Percentiles rank a stretch among this genome's conserved stretches.
These are phyloP conservation scores for Napeogenes sylphis DNA, from an alignment of 2,888 invertebrate species.

Conservation along the genomic window DNA sequence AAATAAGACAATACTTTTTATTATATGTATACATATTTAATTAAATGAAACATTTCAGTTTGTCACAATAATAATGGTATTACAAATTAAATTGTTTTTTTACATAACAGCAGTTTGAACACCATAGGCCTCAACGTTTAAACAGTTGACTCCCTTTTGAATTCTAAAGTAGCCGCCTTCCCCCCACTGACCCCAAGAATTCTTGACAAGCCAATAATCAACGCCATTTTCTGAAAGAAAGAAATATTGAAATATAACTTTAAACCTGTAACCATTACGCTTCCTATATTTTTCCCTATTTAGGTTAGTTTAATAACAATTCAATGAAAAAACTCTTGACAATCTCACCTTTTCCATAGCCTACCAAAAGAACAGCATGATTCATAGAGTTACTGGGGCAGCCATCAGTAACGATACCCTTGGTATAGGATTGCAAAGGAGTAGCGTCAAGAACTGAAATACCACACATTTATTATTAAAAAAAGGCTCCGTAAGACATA, in stretches of 20 bases:
- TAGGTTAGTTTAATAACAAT: too few species aligned
- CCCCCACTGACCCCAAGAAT: conserved; percentile 11
- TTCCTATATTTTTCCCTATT: too few species aligned
- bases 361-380: conserved; percentile 15
- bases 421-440: background rate
- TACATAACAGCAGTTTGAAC: background rate
- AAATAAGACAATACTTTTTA: too few species aligned
- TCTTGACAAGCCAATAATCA: conserved; percentile 9
- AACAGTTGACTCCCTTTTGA: conserved; percentile 44
- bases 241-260: background rate
- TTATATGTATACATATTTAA: too few species aligned
- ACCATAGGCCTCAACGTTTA: background rate
- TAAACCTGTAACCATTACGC: too few species aligned
- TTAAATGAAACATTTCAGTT: too few species aligned
- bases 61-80: background rate
- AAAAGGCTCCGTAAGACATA: too few species aligned
- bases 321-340: too few species aligned
- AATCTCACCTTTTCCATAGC: conserved; percentile 14
- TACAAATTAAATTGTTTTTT: background rate
- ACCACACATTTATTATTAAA: too few species aligned
- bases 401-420: conserved; percentile 1
- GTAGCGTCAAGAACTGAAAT: too few species aligned
- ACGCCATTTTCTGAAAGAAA: conserved; percentile 3
- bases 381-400: background rate
- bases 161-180: conserved; percentile 15